phyloP scores from a whole-genome alignment of 2,113 vertebrate species.

The Cinclus cinclus region DNA sequence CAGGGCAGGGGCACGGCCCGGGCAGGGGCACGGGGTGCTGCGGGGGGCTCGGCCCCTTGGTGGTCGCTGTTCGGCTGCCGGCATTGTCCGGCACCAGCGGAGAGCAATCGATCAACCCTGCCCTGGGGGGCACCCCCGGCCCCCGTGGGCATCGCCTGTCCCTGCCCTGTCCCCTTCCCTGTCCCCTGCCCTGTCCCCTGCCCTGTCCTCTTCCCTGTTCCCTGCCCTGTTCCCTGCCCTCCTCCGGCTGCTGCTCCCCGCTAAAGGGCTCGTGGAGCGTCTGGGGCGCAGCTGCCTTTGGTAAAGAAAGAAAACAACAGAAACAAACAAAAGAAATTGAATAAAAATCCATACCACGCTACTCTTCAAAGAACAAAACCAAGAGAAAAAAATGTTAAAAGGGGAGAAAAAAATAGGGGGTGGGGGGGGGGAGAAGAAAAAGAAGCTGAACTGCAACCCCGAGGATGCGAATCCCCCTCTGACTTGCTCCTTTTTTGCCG shows the following conservation, averaged over 20 bases:
- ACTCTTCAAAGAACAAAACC: not conserved
- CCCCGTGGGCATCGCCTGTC: not conserved
- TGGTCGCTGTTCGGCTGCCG: not conserved
- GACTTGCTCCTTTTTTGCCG: not conserved
- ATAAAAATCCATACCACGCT: not conserved
- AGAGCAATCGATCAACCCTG: not conserved
- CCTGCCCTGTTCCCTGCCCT: not conserved
- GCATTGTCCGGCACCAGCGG: constrained; percentile 2
- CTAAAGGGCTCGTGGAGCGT: not conserved
- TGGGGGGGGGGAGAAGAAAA: accelerated
- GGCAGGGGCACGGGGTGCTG: not conserved
- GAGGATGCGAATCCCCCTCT: not conserved
- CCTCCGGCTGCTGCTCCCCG: not conserved
- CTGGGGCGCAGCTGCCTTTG: not conserved
- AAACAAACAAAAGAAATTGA: not conserved
- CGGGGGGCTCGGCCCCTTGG: not conserved
- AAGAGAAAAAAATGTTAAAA: too few relatives aligned
- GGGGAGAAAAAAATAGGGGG: not conserved
- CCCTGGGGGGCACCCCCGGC: not conserved
- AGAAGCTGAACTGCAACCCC: not conserved
- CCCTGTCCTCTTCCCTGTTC: not conserved
- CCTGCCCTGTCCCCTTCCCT: not conserved
- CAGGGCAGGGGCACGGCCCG: not conserved
- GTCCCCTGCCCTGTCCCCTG: not conserved
- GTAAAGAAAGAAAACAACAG: not conserved